These are phyloP conservation scores for Clarias fuscus DNA, from an alignment of 2,797 vertebrate species.

Conservation along the genomic window DNA sequence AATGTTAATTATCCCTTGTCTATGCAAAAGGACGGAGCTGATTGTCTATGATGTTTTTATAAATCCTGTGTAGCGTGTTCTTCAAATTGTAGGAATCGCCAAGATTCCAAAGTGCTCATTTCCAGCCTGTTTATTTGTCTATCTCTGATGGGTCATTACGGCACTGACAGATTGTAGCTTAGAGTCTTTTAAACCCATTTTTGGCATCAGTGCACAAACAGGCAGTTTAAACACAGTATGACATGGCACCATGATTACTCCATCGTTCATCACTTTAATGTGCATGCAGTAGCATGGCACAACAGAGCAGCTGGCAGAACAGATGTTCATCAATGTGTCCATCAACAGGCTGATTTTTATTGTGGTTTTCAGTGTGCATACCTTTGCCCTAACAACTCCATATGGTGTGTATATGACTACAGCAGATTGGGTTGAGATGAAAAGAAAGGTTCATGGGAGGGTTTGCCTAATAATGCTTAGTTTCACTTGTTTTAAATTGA, in stretches of 20 bases:
- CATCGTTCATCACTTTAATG: conserved; percentile 36
- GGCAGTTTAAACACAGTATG: conserved; percentile 59
- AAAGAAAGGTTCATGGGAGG: neutral
- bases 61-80: conserved; percentile 47
- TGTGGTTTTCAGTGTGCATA: neutral
- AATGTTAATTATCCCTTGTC: conserved; percentile 24
- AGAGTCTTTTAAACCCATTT: conserved; percentile 64
- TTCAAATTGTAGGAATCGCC: conserved; percentile 60
- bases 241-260: conserved; percentile 33
- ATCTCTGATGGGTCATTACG: conserved; percentile 74
- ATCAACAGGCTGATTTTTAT: neutral
- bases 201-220: conserved; percentile 67
- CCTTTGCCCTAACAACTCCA: neutral
- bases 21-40: neutral
- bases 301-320: conserved; percentile 19
- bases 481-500: conserved; percentile 3
- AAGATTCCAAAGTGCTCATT: conserved; percentile 67
- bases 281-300: conserved; percentile 20
- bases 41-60: neutral
- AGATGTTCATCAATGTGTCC: conserved; percentile 19
- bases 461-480: conserved; percentile 12
- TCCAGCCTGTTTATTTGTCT: conserved; percentile 73
- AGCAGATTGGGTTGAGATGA: neutral
- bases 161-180: conserved; percentile 64
- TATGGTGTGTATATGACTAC: neutral